These are phyloP conservation scores for Bruchidius siliquastri DNA, from an alignment of 2,888 invertebrate species.

Conservation along the genomic window DNA sequence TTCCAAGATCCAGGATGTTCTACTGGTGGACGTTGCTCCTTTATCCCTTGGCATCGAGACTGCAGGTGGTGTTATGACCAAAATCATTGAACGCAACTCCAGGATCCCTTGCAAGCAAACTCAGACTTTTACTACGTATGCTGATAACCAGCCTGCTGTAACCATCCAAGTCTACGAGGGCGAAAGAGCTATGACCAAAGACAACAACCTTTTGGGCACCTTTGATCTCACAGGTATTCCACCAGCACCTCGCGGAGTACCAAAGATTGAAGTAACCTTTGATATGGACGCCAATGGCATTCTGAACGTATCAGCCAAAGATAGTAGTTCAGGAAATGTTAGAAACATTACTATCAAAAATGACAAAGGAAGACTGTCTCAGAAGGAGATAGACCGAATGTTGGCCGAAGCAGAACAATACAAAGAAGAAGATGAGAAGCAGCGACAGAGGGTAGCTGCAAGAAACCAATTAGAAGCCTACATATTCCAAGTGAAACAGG, in stretches of 20 bases:
- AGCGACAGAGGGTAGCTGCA: slow-evolving; percentile 60
- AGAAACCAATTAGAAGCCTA: slow-evolving; percentile 70
- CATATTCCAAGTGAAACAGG: slow-evolving; percentile 67
- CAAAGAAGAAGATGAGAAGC: slow-evolving; percentile 67
- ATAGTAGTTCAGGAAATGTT: slow-evolving; percentile 58
- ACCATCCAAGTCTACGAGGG: slow-evolving; percentile 68
- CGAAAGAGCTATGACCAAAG: slow-evolving; percentile 73
- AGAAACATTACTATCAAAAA: slow-evolving; percentile 78
- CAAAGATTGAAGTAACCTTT: slow-evolving; percentile 67
- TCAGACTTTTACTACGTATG: slow-evolving; percentile 59
- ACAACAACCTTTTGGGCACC: slow-evolving; percentile 65
- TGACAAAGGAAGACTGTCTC: slow-evolving; percentile 74
- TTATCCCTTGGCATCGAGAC: slow-evolving; percentile 72
- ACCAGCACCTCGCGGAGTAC: slow-evolving; percentile 63
- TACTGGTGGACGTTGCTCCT: slow-evolving; percentile 64
- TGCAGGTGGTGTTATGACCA: slow-evolving; percentile 72
- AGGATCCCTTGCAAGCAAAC: slow-evolving; percentile 53
- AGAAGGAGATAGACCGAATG: slow-evolving; percentile 79
- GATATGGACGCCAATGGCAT: slow-evolving; percentile 74
- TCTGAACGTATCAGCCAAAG: slow-evolving; percentile 55
- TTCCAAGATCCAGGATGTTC: slow-evolving; percentile 67
- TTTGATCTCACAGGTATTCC: slow-evolving; percentile 65
- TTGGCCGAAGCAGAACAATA: slow-evolving; percentile 69
- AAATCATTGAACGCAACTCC: slow-evolving; percentile 54
- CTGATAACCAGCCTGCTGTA: slow-evolving; percentile 65